Percentiles rank a stretch among this genome's conserved stretches.
Evolutionary conservation across 2,888 invertebrate species (phyloP).

Genomic region (Myopa tessellatipennis): DNA sequence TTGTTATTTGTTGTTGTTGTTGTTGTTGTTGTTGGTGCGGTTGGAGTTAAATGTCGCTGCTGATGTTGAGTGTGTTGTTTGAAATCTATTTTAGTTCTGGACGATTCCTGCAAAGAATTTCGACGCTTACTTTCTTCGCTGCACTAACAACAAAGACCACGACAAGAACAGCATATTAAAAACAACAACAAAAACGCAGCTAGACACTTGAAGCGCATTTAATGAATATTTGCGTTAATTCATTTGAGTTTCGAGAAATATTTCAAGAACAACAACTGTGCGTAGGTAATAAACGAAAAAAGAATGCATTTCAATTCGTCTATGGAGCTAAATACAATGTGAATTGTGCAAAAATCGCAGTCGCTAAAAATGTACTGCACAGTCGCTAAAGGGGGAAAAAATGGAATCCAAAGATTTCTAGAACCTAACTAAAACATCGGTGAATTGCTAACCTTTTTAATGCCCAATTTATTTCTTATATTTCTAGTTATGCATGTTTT

Average conservation of each 20-base stretch:
- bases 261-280: conserved; percentile 54
- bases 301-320: no score
- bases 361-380: no score
- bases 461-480: no score
- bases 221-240: conserved; percentile 28
- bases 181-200: conserved; percentile 30
- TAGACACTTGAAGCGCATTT: conserved; percentile 39
- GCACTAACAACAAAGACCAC: conserved; percentile 30
- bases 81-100: conserved; percentile 53
- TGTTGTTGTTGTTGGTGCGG: neutral
- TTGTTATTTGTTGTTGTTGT: neutral
- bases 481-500: no score
- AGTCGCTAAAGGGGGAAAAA: no score
- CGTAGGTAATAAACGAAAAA: conserved; percentile 47
- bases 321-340: no score
- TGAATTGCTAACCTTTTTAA: no score
- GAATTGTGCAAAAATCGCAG: no score
- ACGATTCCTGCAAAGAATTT: conserved; percentile 45
- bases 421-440: no score
- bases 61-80: conserved; percentile 20
- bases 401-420: no score
- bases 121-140: conserved; percentile 29
- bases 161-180: neutral
- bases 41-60: neutral
- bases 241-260: conserved; percentile 45